phyloP scores from a whole-genome alignment of 2,113 vertebrate species.

The Labeo rohita region DNA sequence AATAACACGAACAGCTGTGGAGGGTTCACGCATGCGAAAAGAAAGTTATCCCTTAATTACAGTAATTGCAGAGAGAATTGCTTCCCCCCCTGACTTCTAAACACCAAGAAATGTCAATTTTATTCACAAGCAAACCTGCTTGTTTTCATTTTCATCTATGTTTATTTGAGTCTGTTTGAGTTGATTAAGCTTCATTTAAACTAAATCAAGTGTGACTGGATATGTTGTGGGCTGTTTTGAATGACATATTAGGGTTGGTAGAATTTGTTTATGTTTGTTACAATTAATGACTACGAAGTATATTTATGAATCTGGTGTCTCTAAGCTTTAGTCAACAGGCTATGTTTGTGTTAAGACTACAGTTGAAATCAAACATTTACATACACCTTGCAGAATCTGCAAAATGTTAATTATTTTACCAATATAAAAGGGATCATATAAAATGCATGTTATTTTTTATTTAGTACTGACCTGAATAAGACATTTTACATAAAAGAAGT shows the following conservation, averaged over 20 bases:
- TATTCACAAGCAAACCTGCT: conserved; percentile 30
- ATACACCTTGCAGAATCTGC: too few species aligned
- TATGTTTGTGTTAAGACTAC: background rate
- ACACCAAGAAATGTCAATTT: conserved; percentile 23
- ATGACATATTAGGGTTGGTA: background rate
- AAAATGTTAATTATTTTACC: too few species aligned
- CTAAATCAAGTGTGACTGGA: conserved; percentile 14
- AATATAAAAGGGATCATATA: too few species aligned
- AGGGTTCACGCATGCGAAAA: conserved; percentile 68
- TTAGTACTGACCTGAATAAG: background rate
- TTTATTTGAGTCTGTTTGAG: background rate
- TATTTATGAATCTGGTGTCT: background rate
- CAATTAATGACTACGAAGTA: background rate
- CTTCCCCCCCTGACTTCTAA: conserved; percentile 60
- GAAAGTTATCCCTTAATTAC: conserved; percentile 80
- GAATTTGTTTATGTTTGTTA: background rate
- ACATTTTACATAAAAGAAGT: too few species aligned
- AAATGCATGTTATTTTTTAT: background rate
- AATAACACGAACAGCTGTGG: conserved; percentile 76
- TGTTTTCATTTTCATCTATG: conserved; percentile 13
- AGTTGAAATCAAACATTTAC: too few species aligned
- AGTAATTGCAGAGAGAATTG: conserved; percentile 77
- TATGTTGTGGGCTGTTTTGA: background rate
- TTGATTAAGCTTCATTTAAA: conserved; percentile 17
- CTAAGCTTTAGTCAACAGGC: background rate